Percentiles rank a stretch among this genome's conserved stretches.
Conservation (phyloP, 2,888 invertebrate species). For the Tanytarsus gracilentus region DNA sequence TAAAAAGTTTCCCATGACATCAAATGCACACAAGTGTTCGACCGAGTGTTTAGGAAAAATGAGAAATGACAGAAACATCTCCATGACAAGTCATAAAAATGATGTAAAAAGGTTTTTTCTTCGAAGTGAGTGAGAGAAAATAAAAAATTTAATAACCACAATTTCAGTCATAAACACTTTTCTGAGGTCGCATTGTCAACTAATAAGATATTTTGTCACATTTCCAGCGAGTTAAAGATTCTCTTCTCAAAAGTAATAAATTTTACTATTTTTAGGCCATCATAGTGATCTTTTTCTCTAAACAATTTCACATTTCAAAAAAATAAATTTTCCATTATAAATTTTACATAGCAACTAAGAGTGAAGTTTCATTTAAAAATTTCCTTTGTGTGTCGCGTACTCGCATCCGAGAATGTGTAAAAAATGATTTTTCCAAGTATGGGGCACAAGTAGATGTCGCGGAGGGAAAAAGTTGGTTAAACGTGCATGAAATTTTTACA, state of each 20-base stretch:
- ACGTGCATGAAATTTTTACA: not conserved
- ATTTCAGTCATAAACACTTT: not conserved
- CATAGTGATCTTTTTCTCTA: slow-evolving; percentile 19
- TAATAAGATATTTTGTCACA: too few relatives aligned
- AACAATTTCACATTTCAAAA: slow-evolving; percentile 12
- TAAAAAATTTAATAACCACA: slow-evolving; percentile 5
- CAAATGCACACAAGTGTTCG: not conserved
- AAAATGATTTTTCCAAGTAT: slow-evolving; percentile 24
- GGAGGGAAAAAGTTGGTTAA: not conserved
- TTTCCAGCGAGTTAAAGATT: too few relatives aligned
- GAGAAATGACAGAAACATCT: not conserved
- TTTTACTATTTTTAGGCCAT: slow-evolving; percentile 1
- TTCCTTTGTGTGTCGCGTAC: too few relatives aligned
- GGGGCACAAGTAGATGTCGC: slow-evolving; percentile 14
- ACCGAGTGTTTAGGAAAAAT: not conserved
- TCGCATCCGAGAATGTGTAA: not conserved
- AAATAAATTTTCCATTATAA: not conserved
- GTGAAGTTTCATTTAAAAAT: too few relatives aligned
- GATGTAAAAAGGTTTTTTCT: slow-evolving; percentile 11
- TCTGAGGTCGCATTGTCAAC: too few relatives aligned
- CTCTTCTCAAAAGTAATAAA: too few relatives aligned
- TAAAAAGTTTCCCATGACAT: slow-evolving; percentile 9
- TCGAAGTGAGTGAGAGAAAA: not conserved
- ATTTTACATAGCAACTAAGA: too few relatives aligned
- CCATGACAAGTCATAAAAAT: slow-evolving; percentile 21